Evolutionary conservation across 2,888 invertebrate species (phyloP).

Genomic region (Hemicrepidius hirtus): DNA sequence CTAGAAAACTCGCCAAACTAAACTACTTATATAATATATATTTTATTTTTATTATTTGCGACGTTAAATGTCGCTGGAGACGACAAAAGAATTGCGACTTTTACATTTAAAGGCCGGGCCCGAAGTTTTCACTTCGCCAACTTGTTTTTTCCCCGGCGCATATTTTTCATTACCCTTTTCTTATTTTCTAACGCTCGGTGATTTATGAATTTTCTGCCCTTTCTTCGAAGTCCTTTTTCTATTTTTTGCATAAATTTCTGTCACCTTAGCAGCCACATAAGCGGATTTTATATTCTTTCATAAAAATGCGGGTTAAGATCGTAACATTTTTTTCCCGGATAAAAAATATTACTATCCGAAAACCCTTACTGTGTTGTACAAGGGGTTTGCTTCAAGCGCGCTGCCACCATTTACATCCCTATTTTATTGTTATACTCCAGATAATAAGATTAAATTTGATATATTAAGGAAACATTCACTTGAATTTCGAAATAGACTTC

Average conservation of each 20-base stretch:
- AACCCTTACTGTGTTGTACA: constrained; percentile 7
- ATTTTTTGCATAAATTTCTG: constrained; percentile 54
- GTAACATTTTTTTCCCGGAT: constrained; percentile 35
- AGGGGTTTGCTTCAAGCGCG: not conserved
- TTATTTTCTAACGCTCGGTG: constrained; percentile 45
- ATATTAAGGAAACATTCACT: too few species aligned
- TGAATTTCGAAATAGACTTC: too few species aligned
- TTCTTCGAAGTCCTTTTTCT: constrained; percentile 41
- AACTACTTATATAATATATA: constrained; percentile 28
- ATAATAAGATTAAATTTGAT: too few species aligned
- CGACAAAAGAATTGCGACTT: constrained; percentile 18
- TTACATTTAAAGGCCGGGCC: constrained; percentile 21
- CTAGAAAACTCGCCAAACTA: constrained; percentile 11
- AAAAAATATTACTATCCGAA: constrained; percentile 19
- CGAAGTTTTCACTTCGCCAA: constrained; percentile 44
- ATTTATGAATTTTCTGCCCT: constrained; percentile 51
- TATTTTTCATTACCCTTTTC: constrained; percentile 49
- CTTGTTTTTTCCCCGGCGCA: constrained; percentile 48
- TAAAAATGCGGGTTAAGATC: constrained; percentile 48
- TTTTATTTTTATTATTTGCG: constrained; percentile 37
- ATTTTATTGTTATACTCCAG: too few species aligned
- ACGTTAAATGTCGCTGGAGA: constrained; percentile 27
- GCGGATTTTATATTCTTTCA: constrained; percentile 52
- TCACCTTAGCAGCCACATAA: constrained; percentile 51
- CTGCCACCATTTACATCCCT: too few species aligned